Conservation (phyloP, 2,888 invertebrate genomes). For the Physocephala rufipes region DNA sequence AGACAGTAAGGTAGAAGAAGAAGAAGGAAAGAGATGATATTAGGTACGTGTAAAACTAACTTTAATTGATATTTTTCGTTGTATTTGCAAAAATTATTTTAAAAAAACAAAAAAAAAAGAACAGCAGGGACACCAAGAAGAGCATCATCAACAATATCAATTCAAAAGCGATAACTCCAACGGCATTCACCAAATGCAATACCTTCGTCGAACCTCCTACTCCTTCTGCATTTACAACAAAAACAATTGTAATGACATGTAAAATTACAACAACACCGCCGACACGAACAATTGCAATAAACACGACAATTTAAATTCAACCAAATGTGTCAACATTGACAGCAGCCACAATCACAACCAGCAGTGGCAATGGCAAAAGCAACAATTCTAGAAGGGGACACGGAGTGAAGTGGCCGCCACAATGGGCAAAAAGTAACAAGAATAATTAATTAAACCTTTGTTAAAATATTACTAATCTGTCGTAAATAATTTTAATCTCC, state of each 20-base stretch:
- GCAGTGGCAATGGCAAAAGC: background rate
- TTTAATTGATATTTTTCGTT: too few relatives aligned
- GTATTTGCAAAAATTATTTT: too few relatives aligned
- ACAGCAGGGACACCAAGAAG: background rate
- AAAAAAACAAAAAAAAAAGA: background rate
- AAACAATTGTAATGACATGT: too few relatives aligned
- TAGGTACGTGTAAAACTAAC: too few relatives aligned
- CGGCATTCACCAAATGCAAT: background rate
- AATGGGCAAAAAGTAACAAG: background rate
- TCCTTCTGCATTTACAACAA: constrained; percentile 7
- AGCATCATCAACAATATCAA: background rate
- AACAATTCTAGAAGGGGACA: background rate
- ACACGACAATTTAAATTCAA: constrained; percentile 21
- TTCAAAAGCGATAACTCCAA: background rate
- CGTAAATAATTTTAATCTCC: background rate
- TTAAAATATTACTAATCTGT: too few relatives aligned
- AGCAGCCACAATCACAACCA: constrained; percentile 5
- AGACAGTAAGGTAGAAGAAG: too few relatives aligned
- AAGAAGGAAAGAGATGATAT: too few relatives aligned
- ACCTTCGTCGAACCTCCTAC: background rate
- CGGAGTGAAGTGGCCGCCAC: background rate
- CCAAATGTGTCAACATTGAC: constrained; percentile 27
- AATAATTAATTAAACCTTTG: background rate
- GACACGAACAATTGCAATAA: constrained; percentile 18
- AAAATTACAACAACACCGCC: background rate